Base-by-base conservation (phyloP, 2,113 vertebrate genomes). In the Xyrauchen texanus region DNA sequence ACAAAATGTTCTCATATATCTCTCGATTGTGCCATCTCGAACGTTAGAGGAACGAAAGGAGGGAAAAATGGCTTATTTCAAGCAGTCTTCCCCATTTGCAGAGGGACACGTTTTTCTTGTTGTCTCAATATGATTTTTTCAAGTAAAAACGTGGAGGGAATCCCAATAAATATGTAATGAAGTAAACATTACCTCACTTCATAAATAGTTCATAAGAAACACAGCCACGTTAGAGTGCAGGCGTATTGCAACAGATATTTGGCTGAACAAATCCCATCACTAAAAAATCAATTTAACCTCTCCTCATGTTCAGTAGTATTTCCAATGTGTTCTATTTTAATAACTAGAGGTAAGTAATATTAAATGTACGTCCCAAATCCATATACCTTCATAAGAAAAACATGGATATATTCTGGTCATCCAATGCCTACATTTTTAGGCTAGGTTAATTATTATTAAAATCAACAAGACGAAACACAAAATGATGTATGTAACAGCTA, bases 91-190 rank as follows among this genome's bases (percentile, higher is more conserved):
- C 84, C 86, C 84, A 86, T 88, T 85, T 85, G 73, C 82, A 85
- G 84, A 85, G 86, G 87, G 88, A 87, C 83, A 90, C 84, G 87
- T 84, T 89, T 81, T 85, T 86, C 89, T 66, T 83, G 86, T 88
- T 90, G 88, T 91, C 87, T 89, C 82, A 91, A 91, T 91, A 88
- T 85, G 90, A 91, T 92, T 92, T 92, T 92, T 90, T 92, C 88
- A 88, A 88, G 88, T 87, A 90, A 90, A 91, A 91, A 88, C 82
- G 88, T 89, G 81, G 82, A 79, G 84, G 95, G 95, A 94, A 96
- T 95, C 95, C 96, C 94, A 94, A 97, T 96, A 97, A 98, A 96
- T 97, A 98, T 96, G 94, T 95, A 96, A 95, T 90, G 89, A 97
- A 92, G 94, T 96, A 98, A 98, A 97, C 94, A 94, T 95, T 95